Evolutionary conservation across 2,888 invertebrate genomes (phyloP), one percentile per base, ranked within the genome.

Genomic region (Metellina segmentata): DNA sequence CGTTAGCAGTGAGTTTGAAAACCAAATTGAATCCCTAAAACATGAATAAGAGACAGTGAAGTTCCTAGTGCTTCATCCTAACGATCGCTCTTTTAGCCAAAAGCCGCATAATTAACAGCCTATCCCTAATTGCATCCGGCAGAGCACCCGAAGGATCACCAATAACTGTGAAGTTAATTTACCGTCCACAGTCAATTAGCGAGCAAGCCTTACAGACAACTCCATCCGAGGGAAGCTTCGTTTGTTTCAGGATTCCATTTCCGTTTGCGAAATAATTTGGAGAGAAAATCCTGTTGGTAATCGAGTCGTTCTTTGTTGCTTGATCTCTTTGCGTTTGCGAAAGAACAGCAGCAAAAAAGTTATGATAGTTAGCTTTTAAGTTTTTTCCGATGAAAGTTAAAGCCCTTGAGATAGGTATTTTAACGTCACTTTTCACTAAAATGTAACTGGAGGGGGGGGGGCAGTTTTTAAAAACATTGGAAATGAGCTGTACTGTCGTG

Each of bases 41-140:
- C 11, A 53, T 8, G 74, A 19, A 34, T 34, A 9, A 74, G 74
- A 13, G 5, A 34, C 34, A 34, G 34, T 34, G 11, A 51, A n/a
- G 51, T 49, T n/a, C 49, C 16, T 52, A 78, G 16, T n/a, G 51
- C 16, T 49, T 16, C 9, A 16, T n/a, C 7, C n/a, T 8, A 61
- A 34, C 69, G 61, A 81, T 61, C 52, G 70, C 34, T 82, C 11
- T 51, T 70, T 51, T 49, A 9, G 70, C 71, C 70, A n/a, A 82
- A 71, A 71, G 81, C 81, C 70, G 69, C 81, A 70, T 81, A 82
- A 82, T 82, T 82, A 82, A 71, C 81, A 71, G 19, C 19, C 19
- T 7, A n/a, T 5, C 13, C n/a, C 81, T 71, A 82, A 82, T 71
- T 82, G 49, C 70, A 71, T 49, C 81, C 49, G 81, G 81, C 61